Base-by-base conservation (phyloP, 2,888 invertebrate genomes). In the Mimumesa dahlbomi region DNA sequence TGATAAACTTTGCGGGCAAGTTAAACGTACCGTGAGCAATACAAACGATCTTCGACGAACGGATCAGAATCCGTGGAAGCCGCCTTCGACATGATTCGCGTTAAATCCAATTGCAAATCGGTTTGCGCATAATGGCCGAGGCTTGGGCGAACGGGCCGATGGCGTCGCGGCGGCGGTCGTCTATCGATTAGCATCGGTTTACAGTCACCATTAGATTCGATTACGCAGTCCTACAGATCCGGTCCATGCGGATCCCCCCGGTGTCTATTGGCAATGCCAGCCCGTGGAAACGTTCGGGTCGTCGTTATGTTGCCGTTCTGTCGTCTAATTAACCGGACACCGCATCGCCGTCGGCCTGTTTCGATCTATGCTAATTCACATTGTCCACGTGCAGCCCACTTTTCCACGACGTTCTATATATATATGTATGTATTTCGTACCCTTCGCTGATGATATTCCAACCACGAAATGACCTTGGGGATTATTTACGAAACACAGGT, bases 131-230 rank as follows among this genome's bases (percentile, higher is more conserved):
- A 75, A 77, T 75, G 67, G 67, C 14, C 58, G 49, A 46, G 16
- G 50, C 50, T n/a, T n/a, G n/a, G 57, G 57, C 57, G 43, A 64
- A 65, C n/a, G n/a, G n/a, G 61, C 66, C 56, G 48, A 53, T 54
- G 67, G 52, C 67, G 54, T 21, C 58, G 40, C 53, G 59, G 66
- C 38, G 62, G 40, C 53, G 59, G 66, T 42, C 67, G 75, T 74
- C 72, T 80, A 79, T 79, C 80, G 80, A 79, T 79, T 80, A 74
- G 71, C 62, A 72, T 80, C 70, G 72, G 74, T 77, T 80, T 80
- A 75, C 80, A 64, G 75, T 67, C 64, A 63, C 77, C 65, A 63
- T 80, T 77, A 75, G 75, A 67, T 64, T 69, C 77, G 77, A 79
- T 79, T 80, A 79, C 68, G 46, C 57, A 45, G 45, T 48, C 13